Evolutionary conservation across 2,113 vertebrate genomes (phyloP), one percentile per base, ranked within the genome.

Genomic region (Ictalurus punctatus): DNA sequence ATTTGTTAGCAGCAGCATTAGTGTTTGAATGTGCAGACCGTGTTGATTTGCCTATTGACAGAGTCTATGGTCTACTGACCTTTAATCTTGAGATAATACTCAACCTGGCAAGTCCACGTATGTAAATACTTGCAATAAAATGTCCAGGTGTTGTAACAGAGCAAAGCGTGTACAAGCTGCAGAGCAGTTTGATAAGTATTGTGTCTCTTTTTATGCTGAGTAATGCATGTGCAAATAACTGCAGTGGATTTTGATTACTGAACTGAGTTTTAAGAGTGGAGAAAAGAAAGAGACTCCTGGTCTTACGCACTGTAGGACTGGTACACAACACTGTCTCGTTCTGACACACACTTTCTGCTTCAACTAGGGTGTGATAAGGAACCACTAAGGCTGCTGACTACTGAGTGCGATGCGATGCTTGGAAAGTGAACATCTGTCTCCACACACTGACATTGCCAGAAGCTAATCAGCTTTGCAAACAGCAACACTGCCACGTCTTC

Each of bases 371-470:
- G 67, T 34, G 67, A 71, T 71, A 71, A 71, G 67, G 67, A 34
- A 34, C 48, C 48, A 52, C n/a, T 16, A 6, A n/a, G n/a, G 25
- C 67, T 6, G 16, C 67, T 71, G n/a, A 5, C 63, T 67, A n/a
- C 63, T 78, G 34, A 86, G 25, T 79, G n/a, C 34, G 71, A 88
- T 58, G 74, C 67, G 17, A 59, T 67, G 48, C 56, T 44, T 27
- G 56, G 34, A 52, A 63, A 54, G 34, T 71, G 56, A 83, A 83
- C n/a, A 88, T 54, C 86, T 85, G 73, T 73, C 74, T 40, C 34
- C 27, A 3, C 67, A 74, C 58, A 34, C 27, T 13, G 37, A 40
- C n/a, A 5, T 82, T 52, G 27, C 16, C 37, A 76, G 13, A 34
- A 67, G 56, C 65, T 78, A 6, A 71, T 78, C 69, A 63, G 74